These are phyloP conservation scores for Asbolus verrucosus DNA, from an alignment of 1,140 invertebrate species.

Conservation along the genomic window DNA sequence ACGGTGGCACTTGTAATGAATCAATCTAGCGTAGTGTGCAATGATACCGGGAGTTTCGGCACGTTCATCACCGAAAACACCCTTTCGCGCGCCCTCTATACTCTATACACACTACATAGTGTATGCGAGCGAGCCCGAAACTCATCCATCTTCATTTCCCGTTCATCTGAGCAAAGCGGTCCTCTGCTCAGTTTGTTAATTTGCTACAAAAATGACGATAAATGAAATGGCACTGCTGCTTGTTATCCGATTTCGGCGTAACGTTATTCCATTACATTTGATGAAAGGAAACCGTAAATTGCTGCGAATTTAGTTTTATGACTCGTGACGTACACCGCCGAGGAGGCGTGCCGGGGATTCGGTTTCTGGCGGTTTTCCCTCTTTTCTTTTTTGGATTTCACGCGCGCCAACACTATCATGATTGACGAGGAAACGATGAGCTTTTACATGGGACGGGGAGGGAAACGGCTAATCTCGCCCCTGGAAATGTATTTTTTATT, in stretches of 20 bases:
- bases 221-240: constrained; percentile 47
- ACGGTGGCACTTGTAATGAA: constrained; percentile 42
- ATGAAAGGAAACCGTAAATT: constrained; percentile 49
- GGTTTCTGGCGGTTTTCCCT: constrained; percentile 19
- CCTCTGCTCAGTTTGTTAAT: constrained; percentile 48
- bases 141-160: constrained; percentile 50
- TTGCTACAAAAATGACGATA: constrained; percentile 52
- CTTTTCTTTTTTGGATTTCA: constrained; percentile 13
- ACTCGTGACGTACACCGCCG: constrained; percentile 42
- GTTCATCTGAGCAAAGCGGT: constrained; percentile 36
- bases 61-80: constrained; percentile 8
- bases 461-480: constrained; percentile 29
- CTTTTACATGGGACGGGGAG: constrained; percentile 19
- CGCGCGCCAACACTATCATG: constrained; percentile 33
- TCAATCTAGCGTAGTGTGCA: constrained; percentile 42
- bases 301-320: constrained; percentile 42
- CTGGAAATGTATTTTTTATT: constrained; percentile 38
- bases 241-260: constrained; percentile 38
- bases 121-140: constrained; percentile 16
- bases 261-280: constrained; percentile 52
- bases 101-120: constrained; percentile 7
- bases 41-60: constrained; percentile 33
- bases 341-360: constrained; percentile 30
- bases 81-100: neutral
- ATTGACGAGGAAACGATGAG: constrained; percentile 37